Evolutionary conservation across 2,113 vertebrate species (phyloP), one percentile per base, ranked within the genome.

Genomic region (Tamias sibiricus): DNA sequence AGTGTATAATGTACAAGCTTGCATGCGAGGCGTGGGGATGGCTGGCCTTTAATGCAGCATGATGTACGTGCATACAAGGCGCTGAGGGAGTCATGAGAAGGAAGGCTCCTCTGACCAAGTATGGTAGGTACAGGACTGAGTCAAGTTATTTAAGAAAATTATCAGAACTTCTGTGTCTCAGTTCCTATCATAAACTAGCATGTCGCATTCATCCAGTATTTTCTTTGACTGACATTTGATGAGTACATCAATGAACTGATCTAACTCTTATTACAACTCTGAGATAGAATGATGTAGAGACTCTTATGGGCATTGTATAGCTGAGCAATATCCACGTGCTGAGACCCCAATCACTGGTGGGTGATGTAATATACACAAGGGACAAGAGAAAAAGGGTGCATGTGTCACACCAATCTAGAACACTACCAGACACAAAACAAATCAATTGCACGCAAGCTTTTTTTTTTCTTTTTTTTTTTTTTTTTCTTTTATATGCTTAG

Each of bases 181-280:
- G 57, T 90, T 74, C 30, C 12, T 86, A 35, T 80, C 54, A 81
- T 92, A 87, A 84, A 95, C 91, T 17, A 87, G 8, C 40, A 85
- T 11, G 32, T 77, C 37, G 35, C 20, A 66, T 40, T 74, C 54
- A 88, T 85, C n/a, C 17, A 88, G 54, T 20, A 75, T 7, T 93
- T 91, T 93, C 68, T 74, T 84, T 19, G 8, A n/a, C 54, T 92
- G 79, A 96, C 8, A 52, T 86, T 72, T 82, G 24, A 57, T 76
- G 26, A 93, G 17, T 52, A 72, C 10, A 59, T 0, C 0, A 57
- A 79, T 94, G 74, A 57, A 54, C 66, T 91, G 59, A 85, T 59
- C 80, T 89, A 80, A 86, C 64, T 86, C n/a, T 96, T 57, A 81
- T 47, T 79, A 83, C 7, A 95, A 37, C 24, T 87, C 28, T 87